Evolutionary conservation across 2,113 vertebrate species (phyloP).

Genomic region (Cryptomyrus ogoouensis): DNA sequence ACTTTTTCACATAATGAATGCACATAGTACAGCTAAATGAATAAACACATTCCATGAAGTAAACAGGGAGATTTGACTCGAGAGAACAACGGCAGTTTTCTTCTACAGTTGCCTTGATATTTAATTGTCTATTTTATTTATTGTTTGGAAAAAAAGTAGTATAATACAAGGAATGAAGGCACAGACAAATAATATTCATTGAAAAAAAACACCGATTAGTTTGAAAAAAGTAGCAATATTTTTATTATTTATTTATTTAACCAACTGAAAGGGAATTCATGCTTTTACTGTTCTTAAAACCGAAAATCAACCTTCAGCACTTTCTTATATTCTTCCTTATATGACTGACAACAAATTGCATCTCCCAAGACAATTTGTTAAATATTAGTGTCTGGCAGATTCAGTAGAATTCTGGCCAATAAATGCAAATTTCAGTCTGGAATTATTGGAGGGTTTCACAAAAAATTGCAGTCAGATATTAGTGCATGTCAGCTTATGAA

Average conservation of each 20-base stretch:
- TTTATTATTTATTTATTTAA: neutral
- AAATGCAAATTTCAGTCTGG: conserved; percentile 51
- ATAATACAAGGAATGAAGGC: neutral
- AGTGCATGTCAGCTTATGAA: conserved; percentile 54
- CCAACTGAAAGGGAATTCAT: neutral
- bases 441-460: conserved; percentile 20
- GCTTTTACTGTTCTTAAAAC: conserved; percentile 46
- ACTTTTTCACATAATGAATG: neutral
- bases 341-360: conserved; percentile 71
- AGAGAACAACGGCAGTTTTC: neutral
- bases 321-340: conserved; percentile 64
- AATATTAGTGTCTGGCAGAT: conserved; percentile 77
- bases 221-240: neutral
- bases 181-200: neutral
- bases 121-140: neutral
- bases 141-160: neutral
- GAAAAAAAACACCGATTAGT: neutral
- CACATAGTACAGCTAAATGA: neutral
- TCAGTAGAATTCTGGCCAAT: conserved; percentile 50
- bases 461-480: conserved; percentile 61
- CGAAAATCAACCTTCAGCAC: conserved; percentile 51
- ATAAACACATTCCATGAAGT: neutral
- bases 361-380: conserved; percentile 75
- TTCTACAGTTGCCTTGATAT: neutral
- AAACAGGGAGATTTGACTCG: neutral